Evolutionary conservation across 2,113 vertebrate species (phyloP), one percentile per base, ranked within the genome.

Genomic region (Entelurus aequoreus): DNA sequence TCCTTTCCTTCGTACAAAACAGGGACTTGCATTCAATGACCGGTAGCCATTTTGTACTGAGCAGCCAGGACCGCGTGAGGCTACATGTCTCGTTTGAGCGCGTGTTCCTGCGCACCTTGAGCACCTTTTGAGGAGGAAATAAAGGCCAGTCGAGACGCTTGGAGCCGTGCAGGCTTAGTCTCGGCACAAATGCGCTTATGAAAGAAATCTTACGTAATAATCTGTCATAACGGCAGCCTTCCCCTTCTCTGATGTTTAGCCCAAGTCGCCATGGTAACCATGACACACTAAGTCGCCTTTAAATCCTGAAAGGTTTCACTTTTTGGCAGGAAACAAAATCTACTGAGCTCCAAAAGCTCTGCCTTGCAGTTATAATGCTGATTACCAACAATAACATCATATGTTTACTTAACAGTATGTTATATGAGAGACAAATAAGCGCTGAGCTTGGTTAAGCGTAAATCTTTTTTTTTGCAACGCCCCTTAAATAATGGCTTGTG

Each of bases 191-290:
- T 12, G 13, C 36, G 49, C 58, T 74, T 58, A 54, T 75, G 63
- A 81, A 76, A 77, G 57, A 49, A 57, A 36, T 36, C 59, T 82
- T 73, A 75, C 75, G 57, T 65, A 78, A 28, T 4, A 28, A 77
- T 46, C 46, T 64, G 67, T 19, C 14, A 21, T 13, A 46, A 54
- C 54, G 63, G 48, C 57, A 38, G 56, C 50, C 35, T 47, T 69
- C 1, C 56, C 54, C 62, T 71, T 63, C 66, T 62, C 60, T 59
- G 56, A 72, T 63, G 44, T 42, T 48, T 36, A 59, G 46, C 65
- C 61, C 9, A 74, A 77, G 49, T 47, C 38, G 10, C 37, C 60
- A 48, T 54, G 59, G 35, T 8, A 48, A 66, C 44, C 36, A 44
- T 1, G 40, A 68, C 40, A 61, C 11, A 63, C 35, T 48, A 60